Evolutionary conservation across 2,888 invertebrate genomes (phyloP).

Genomic region (Resseliella maxima): DNA sequence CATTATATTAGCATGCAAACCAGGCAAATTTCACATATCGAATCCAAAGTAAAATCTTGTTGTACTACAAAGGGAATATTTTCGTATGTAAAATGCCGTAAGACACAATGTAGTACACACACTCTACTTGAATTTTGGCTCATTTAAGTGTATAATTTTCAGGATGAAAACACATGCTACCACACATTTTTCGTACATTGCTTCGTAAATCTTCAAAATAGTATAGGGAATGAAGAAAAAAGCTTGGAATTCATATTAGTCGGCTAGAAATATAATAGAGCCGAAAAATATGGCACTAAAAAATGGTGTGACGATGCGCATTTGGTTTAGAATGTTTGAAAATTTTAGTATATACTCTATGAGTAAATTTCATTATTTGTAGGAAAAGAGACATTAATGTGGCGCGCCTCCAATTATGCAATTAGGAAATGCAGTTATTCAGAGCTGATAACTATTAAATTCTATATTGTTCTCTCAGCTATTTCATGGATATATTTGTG

Average conservation of each 20-base stretch:
- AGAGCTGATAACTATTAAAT: conserved; percentile 25
- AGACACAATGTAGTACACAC: background rate
- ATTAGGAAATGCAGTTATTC: conserved; percentile 45
- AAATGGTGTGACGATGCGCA: conserved; percentile 49
- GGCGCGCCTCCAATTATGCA: conserved; percentile 45
- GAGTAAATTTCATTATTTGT: conserved; percentile 35
- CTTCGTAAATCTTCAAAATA: conserved; percentile 54
- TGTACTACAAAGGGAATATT: conserved; percentile 2
- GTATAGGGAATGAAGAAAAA: background rate
- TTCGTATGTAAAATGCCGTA: conserved; percentile 14
- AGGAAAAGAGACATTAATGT: conserved; percentile 37
- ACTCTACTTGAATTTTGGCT: background rate
- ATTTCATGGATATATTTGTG: background rate
- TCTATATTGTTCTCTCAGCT: background rate
- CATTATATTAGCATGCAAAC: conserved; percentile 39
- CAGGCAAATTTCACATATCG: conserved; percentile 13
- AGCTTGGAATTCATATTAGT: conserved; percentile 43
- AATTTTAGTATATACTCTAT: background rate
- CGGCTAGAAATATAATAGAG: background rate
- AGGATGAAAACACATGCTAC: conserved; percentile 53
- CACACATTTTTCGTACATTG: conserved; percentile 32
- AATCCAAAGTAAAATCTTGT: background rate
- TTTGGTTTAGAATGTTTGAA: conserved; percentile 45
- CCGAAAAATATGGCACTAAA: conserved; percentile 29
- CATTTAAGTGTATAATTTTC: conserved; percentile 49